Conservation (phyloP, 2,113 vertebrate genomes). For the Coturnix japonica region DNA sequence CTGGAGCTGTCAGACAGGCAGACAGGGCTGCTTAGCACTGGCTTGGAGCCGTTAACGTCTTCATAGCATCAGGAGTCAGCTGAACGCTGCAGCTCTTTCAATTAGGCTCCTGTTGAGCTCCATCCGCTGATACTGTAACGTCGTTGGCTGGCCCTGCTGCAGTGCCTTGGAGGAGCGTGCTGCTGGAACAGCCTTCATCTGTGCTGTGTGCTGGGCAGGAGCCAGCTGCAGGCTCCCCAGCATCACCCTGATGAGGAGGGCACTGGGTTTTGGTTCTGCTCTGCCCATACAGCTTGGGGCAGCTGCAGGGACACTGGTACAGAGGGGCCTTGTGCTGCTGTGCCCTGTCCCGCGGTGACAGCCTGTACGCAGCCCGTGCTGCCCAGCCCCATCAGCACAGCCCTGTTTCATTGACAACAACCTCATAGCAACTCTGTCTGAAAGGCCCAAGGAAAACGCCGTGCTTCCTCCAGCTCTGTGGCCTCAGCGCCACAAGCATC, state of each 20-base stretch:
- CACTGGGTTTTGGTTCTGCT: constrained; percentile 1
- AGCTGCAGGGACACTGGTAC: constrained; percentile 13
- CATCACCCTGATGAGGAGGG: constrained; percentile 23
- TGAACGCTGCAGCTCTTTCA: constrained; percentile 34
- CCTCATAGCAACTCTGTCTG: background rate
- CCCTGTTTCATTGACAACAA: background rate
- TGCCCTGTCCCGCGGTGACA: background rate
- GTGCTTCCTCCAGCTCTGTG: constrained; percentile 68
- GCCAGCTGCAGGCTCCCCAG: constrained; percentile 32
- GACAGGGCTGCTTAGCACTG: background rate
- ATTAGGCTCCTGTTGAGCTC: constrained; percentile 29
- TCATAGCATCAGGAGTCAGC: constrained; percentile 30
- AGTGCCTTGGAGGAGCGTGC: background rate
- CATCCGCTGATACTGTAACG: background rate
- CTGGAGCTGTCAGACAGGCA: background rate
- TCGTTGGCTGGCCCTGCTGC: constrained; percentile 34
- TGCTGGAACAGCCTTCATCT: constrained; percentile 5
- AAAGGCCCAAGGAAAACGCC: constrained; percentile 66
- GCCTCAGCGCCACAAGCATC: background rate
- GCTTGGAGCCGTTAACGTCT: background rate
- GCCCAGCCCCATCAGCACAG: background rate
- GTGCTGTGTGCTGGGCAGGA: background rate
- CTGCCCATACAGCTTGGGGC: background rate
- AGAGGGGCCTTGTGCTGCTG: constrained; percentile 27
- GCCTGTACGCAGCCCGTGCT: background rate